These are phyloP conservation scores for Ascidia mentula DNA, from an alignment of 23 tunicate genomes.

Conservation along the genomic window DNA sequence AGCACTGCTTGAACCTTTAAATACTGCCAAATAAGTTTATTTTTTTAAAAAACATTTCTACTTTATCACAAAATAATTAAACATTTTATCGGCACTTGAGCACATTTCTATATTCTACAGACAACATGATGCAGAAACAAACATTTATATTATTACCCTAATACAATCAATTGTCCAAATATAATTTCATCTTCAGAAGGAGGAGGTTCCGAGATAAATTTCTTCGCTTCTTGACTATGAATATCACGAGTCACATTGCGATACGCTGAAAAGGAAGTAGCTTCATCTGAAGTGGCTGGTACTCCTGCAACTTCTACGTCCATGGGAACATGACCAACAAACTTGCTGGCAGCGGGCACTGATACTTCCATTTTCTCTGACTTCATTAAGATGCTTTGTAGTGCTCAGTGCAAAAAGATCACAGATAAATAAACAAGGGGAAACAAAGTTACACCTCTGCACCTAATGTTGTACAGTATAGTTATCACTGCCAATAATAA, in stretches of 20 bases:
- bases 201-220: neutral
- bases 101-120: no score
- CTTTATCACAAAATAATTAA: no score
- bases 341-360: constrained; percentile 4
- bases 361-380: constrained; percentile 4
- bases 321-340: neutral
- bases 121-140: no score
- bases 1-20: no score
- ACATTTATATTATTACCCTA: no score
- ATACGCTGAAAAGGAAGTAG: neutral
- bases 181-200: constrained; percentile 22
- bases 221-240: neutral
- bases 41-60: no score
- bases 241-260: neutral
- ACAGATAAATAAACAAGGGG: neutral
- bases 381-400: constrained; percentile 3
- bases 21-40: no score
- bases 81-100: no score
- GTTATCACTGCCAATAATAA: constrained; percentile 2
- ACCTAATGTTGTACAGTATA: neutral
- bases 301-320: neutral
- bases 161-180: constrained; percentile 58
- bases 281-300: neutral
- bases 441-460: neutral
- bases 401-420: neutral